Evolutionary conservation across 2,113 vertebrate species (phyloP), one percentile per base, ranked within the genome.

Genomic region (Clupea harengus): DNA sequence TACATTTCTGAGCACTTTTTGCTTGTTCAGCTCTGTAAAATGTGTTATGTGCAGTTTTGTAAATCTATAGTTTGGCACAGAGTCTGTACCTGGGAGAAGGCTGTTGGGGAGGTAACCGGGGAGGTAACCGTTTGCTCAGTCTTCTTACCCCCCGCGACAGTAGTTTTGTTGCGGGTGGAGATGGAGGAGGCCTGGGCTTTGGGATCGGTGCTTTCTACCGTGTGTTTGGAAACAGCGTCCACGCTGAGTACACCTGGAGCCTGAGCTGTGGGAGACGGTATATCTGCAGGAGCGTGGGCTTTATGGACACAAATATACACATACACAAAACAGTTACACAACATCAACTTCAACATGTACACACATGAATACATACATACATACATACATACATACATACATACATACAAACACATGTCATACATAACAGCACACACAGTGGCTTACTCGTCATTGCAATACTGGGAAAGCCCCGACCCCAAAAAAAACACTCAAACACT

Each of bases 151-250:
- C 17, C 20, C 0, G 85, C 0, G 0, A 84, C 0, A 0, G 87
- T 94, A 1, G 82, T 88, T 49, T 87, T 84, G 89, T 82, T 44
- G 3, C 52, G 87, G 52, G 87, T 39, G 20, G 82, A 88, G 44
- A 32, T 17, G 28, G 88, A 0, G 0, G 94, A 90, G 0, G 64
- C 84, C 0, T 50, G 67, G 15, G 1, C 18, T 72, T 88, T 91
- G 2, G 60, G 18, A 1, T 88, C 92, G 0, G 88, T 88, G 18
- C 25, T 49, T 0, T 93, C 93, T 0, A 93, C 91, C 6, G 87
- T 91, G 45, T 86, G 84, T 50, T 92, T 96, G 89, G 90, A 89
- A 82, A 92, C 75, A 72, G 88, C 90, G 85, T 96, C 94, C 0
- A 45, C 1, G 25, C 90, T 87, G 8, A 92, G 85, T 67, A 85